Evolutionary conservation across 2,797 vertebrate genomes (phyloP), one percentile per base, ranked within the genome.

Genomic region (Lycodopsis pacificus): DNA sequence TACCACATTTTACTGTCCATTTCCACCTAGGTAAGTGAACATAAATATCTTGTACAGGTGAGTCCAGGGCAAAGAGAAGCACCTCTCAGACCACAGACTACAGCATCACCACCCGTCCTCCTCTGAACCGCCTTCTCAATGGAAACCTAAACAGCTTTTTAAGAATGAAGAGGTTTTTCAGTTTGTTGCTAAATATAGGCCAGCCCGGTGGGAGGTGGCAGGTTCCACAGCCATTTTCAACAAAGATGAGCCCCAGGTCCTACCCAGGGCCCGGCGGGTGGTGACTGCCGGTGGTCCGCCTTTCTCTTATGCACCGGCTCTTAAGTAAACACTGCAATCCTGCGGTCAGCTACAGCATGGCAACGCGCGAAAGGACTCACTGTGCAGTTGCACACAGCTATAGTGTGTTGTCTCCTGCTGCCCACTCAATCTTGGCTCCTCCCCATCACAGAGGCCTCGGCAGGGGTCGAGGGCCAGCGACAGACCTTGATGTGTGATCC

Each of bases 271-370:
- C 92, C 68, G 69, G 91, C 93, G 94, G 94, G 95, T 94, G 95
- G 94, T 83, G 85, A 85, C 90, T 92, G 92, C 92, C 88, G 95
- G 95, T 96, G 95, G 95, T 96, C 95, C 85, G 80, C 91, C 90
- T 89, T 95, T 95, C 95, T 96, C 95, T 95, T 94, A 94, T 95
- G 94, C 95, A 95, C 94, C 87, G 95, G 95, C 95, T 95, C 92
- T 95, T 92, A 94, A 93, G 91, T 94, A 95, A 96, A 96, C 95
- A 95, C 70, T 88, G 86, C 93, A 94, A 93, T 95, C 94, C 95
- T 96, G 95, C 80, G 95, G 95, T 95, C 83, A 87, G 92, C 92
- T 91, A 88, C 90, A 91, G 87, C 93, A 92, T 95, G 95, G 95
- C 95, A 95, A 89, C 59, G 80, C 90, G 93, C 95, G 77, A 95